phyloP scores from a whole-genome alignment of 2,113 vertebrate species.

The Neodontobutis hainanensis region DNA sequence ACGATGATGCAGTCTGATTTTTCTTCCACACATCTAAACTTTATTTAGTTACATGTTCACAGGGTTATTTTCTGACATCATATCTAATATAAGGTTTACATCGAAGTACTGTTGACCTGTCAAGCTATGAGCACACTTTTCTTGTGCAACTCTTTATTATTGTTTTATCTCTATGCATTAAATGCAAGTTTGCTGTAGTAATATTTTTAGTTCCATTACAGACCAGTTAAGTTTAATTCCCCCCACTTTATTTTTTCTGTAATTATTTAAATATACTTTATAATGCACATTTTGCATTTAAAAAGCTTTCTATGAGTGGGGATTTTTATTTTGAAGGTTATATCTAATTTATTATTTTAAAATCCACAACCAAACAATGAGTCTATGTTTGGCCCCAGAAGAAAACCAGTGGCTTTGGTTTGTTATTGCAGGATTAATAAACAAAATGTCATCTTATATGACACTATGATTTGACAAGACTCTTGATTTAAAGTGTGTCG shows the following conservation, averaged over 20 bases:
- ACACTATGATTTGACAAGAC: constrained; percentile 22
- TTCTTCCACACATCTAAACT: constrained; percentile 37
- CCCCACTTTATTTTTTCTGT: background rate
- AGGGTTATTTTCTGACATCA: constrained; percentile 22
- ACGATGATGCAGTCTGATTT: background rate
- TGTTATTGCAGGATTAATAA: background rate
- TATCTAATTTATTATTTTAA: background rate
- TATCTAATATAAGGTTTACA: constrained; percentile 46
- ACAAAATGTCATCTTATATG: constrained; percentile 1
- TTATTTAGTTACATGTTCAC: constrained; percentile 46
- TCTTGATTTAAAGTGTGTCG: constrained; percentile 9
- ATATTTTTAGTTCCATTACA: constrained; percentile 30
- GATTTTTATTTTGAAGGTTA: background rate
- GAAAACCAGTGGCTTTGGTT: background rate
- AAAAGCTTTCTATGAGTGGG: background rate
- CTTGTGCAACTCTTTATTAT: constrained; percentile 47
- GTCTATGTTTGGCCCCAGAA: too few species aligned
- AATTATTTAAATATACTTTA: constrained; percentile 2
- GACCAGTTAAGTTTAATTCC: constrained; percentile 2
- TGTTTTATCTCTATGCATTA: constrained; percentile 44
- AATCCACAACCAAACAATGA: background rate
- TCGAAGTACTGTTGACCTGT: constrained; percentile 31
- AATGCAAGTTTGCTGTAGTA: constrained; percentile 52
- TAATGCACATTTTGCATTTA: background rate
- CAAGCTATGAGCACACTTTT: constrained; percentile 50